Conservation (phyloP, 2,797 vertebrate species). For the Rhyacichthys aspro region DNA sequence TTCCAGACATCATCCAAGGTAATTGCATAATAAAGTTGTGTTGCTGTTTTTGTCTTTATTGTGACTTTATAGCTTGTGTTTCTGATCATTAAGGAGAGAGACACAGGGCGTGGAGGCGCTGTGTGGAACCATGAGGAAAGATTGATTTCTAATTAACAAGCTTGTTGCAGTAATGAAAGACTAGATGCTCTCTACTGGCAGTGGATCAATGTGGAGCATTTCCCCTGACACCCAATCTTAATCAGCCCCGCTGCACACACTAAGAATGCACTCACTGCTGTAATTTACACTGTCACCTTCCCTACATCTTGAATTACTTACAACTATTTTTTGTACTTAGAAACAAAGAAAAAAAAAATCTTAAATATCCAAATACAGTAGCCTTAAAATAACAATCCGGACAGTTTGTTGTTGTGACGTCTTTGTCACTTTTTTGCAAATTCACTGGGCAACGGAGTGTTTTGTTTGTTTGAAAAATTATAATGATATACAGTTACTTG, state of each 20-base stretch:
- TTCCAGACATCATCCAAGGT: too few relatives aligned
- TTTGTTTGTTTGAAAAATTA: too few relatives aligned
- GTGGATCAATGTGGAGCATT: slow-evolving; percentile 69
- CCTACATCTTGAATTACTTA: slow-evolving; percentile 22
- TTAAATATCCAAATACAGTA: too few relatives aligned
- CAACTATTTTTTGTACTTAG: too few relatives aligned
- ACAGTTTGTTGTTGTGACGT: too few relatives aligned
- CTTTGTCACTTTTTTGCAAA: too few relatives aligned
- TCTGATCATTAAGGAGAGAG: slow-evolving; percentile 47
- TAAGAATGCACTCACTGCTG: slow-evolving; percentile 54
- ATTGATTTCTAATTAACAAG: slow-evolving; percentile 79
- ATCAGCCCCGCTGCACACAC: slow-evolving; percentile 62
- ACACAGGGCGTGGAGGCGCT: slow-evolving; percentile 26
- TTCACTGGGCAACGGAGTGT: too few relatives aligned
- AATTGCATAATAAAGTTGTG: too few relatives aligned
- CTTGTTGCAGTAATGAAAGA: slow-evolving; percentile 72
- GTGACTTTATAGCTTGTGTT: slow-evolving; percentile 49
- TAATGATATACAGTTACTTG: too few relatives aligned
- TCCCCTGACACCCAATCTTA: slow-evolving; percentile 68
- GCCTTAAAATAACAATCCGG: too few relatives aligned
- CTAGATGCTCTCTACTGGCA: slow-evolving; percentile 63
- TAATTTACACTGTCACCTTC: slow-evolving; percentile 56
- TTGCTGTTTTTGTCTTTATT: slow-evolving; percentile 36
- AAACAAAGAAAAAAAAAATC: too few relatives aligned
- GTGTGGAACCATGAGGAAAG: slow-evolving; percentile 38